Percentiles rank a stretch among this genome's conserved stretches.
These are phyloP conservation scores for Cottoperca gobio DNA, from an alignment of 2,797 vertebrate genomes.

Conservation along the genomic window DNA sequence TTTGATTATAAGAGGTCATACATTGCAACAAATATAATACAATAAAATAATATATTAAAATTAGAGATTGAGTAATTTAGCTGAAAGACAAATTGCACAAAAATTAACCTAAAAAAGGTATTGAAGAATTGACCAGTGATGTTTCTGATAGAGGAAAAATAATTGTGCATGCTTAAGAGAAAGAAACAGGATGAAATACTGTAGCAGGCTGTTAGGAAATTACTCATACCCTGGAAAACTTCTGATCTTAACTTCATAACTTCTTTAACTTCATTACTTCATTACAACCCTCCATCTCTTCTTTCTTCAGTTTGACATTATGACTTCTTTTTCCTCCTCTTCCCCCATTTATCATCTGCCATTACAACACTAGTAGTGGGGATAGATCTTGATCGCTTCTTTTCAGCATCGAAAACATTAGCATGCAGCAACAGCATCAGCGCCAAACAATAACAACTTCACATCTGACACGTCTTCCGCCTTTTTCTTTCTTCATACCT, in stretches of 20 bases:
- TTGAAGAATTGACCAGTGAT: conserved; percentile 64
- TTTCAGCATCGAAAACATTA: conserved; percentile 90
- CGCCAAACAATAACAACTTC: conserved; percentile 98
- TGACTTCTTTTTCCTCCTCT: conserved; percentile 85
- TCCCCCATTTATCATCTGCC: conserved; percentile 83
- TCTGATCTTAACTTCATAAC: conserved; percentile 94
- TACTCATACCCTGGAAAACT: conserved; percentile 98
- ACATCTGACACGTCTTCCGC: conserved; percentile 98
- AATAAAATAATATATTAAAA: too few species aligned
- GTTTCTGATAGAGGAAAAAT: conserved; percentile 65
- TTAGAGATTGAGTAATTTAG: conserved; percentile 52
- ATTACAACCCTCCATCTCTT: conserved; percentile 96
- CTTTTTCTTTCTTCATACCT: conserved; percentile 99
- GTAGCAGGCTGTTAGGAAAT: conserved; percentile 94
- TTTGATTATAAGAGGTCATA: conserved; percentile 28
- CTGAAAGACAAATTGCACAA: conserved; percentile 49
- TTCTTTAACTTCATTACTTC: conserved; percentile 86
- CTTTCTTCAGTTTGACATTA: conserved; percentile 99
- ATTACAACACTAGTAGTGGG: conserved; percentile 83
- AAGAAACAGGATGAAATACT: conserved; percentile 77
- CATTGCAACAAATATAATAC: conserved; percentile 31
- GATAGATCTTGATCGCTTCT: conserved; percentile 87
- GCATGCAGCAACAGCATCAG: conserved; percentile 99
- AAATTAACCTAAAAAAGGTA: conserved; percentile 32
- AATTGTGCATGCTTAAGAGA: conserved; percentile 81